phyloP scores from a whole-genome alignment of 2,888 invertebrate genomes.

The Clanis bilineata region DNA sequence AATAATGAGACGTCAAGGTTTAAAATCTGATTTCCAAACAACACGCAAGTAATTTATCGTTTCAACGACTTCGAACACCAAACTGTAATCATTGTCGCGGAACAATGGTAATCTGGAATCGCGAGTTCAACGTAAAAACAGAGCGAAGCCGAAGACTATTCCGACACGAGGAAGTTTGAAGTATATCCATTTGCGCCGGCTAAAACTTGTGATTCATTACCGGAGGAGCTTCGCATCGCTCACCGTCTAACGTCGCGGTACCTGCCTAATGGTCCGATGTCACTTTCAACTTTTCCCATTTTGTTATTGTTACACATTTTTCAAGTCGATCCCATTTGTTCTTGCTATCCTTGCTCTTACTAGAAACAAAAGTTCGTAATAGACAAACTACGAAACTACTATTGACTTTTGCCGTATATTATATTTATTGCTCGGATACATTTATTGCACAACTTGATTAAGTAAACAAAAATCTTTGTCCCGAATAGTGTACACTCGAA shows the following conservation, averaged over 20 bases:
- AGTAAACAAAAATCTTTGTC: neutral
- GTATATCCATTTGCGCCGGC: constrained; percentile 39
- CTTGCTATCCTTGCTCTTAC: constrained; percentile 48
- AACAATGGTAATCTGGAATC: neutral
- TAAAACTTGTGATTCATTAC: constrained; percentile 62
- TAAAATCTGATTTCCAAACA: neutral
- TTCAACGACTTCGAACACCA: neutral
- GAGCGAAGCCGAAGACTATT: constrained; percentile 33
- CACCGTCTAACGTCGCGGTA: constrained; percentile 38
- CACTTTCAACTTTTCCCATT: constrained; percentile 66
- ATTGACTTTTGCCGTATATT: constrained; percentile 25
- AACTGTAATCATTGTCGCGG: neutral
- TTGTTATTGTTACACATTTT: constrained; percentile 68
- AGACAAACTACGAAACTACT: constrained; percentile 46
- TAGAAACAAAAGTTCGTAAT: constrained; percentile 50
- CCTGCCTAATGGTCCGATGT: constrained; percentile 61
- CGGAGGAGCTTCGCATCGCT: constrained; percentile 31
- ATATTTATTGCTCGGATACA: neutral
- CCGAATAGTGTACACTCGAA: neutral
- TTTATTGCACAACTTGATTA: constrained; percentile 14
- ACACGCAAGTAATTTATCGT: neutral
- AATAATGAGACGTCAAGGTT: neutral
- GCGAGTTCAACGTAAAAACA: constrained; percentile 25
- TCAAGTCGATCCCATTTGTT: constrained; percentile 66
- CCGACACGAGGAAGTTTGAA: constrained; percentile 32